Evolutionary conservation across 1,140 invertebrate species (phyloP), one percentile per base, ranked within the genome.

Genomic region (Rhagoletis zephyria): DNA sequence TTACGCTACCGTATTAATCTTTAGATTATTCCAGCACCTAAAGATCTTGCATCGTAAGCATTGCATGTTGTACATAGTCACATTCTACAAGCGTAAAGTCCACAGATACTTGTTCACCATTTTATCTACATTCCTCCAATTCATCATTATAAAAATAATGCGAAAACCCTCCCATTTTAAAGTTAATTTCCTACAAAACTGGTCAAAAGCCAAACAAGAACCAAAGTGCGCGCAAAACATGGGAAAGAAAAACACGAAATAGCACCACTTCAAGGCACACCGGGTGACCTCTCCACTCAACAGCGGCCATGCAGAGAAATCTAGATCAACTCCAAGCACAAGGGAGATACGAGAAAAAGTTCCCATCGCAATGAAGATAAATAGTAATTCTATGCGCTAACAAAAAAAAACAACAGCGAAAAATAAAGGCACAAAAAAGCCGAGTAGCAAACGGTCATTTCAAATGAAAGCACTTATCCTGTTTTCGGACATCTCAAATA

Each of bases 401-500:
- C 5, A 30, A 30, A 70, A 70, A 81, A 81, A 81, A 81, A 56
- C n/a, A 81, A 51, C 42, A 12, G 67, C 40, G 40, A 67, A n/a
- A 77, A 77, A 77, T 48, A 77, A 30, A 30, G 30, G 56, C 16
- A 9, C 3, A 30, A 10, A 67, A 63, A 63, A 63, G n/a, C 30
- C 40, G 64, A 19, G n/a, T 7, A 67, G 51, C 56, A 85, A 86
- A 51, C 85, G 42, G 61, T 60, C 59, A 30, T 40, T 61, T 85
- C 16, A 56, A 61, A 74, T 45, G 59, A 88, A 48, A 85, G 40
- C 64, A 88, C 85, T 88, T 74, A 85, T 88, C 85, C 87, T 86
- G 87, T 88, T 88, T 88, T 70, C 85, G 87, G 19, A 88, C 87
- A 87, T 87, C 77, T 85, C 87, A 85, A 10, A 74, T 1, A 87